These are phyloP conservation scores for Calliopum simillimum DNA, from an alignment of 2,888 invertebrate genomes.

Conservation along the genomic window DNA sequence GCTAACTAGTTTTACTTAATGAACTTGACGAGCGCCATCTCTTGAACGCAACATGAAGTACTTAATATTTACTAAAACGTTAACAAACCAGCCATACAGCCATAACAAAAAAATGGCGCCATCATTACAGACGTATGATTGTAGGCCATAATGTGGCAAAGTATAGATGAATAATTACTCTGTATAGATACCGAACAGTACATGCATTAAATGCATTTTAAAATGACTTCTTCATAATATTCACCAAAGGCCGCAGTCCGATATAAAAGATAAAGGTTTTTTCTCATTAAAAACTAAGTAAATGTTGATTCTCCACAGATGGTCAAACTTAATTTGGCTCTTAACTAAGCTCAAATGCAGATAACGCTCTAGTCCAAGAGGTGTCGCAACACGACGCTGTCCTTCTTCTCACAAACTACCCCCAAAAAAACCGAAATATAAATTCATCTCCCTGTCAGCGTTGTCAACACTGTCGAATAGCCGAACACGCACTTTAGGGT, in stretches of 20 bases:
- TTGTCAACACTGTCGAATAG: conserved; percentile 1
- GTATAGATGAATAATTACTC: background rate
- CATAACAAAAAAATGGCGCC: background rate
- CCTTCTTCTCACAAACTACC: background rate
- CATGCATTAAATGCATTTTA: background rate
- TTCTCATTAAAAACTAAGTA: conserved; percentile 40
- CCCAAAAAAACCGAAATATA: background rate
- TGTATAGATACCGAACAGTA: background rate
- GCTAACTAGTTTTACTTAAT: conserved; percentile 43
- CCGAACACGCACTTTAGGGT: background rate
- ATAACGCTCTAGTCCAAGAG: background rate
- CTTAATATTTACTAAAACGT: too few relatives aligned
- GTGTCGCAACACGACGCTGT: conserved; percentile 7
- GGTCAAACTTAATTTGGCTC: too few relatives aligned
- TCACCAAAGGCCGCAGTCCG: too few relatives aligned
- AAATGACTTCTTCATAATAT: background rate
- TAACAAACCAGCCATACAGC: background rate
- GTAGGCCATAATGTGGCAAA: background rate
- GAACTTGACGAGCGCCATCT: conserved; percentile 47
- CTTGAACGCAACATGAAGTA: background rate
- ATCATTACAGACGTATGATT: too few relatives aligned
- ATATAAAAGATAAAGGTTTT: too few relatives aligned
- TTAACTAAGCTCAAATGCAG: background rate
- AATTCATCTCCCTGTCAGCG: background rate
- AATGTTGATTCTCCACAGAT: conserved; percentile 49